phyloP scores from a whole-genome alignment of 2,888 invertebrate species.

The Leucania comma region DNA sequence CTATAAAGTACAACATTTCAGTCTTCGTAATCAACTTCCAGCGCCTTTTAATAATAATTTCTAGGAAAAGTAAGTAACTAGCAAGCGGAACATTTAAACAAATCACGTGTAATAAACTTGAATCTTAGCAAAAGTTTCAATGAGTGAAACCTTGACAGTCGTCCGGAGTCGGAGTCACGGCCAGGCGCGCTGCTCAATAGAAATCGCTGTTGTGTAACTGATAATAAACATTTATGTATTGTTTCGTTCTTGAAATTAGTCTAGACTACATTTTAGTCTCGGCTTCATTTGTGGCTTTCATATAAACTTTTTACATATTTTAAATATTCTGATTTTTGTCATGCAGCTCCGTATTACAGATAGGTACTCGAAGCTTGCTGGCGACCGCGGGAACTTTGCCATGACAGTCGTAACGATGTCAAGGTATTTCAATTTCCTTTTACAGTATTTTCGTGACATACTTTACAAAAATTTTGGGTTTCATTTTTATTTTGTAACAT shows the following conservation, averaged over 20 bases:
- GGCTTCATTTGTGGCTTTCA: slow-evolving; percentile 19
- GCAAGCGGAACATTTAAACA: slow-evolving; percentile 46
- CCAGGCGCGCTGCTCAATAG: slow-evolving; percentile 56
- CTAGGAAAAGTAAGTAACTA: slow-evolving; percentile 36
- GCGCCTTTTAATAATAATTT: slow-evolving; percentile 7
- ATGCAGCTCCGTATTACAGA: not conserved
- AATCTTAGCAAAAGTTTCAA: slow-evolving; percentile 64
- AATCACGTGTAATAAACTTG: slow-evolving; percentile 60
- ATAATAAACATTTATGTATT: slow-evolving; percentile 60
- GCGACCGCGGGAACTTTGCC: slow-evolving; percentile 8
- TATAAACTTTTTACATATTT: slow-evolving; percentile 21
- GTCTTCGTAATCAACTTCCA: slow-evolving; percentile 16
- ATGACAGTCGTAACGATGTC: slow-evolving; percentile 36
- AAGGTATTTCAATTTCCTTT: slow-evolving; percentile 47
- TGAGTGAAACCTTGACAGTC: slow-evolving; percentile 64
- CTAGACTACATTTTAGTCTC: slow-evolving; percentile 39
- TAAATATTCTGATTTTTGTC: slow-evolving; percentile 10
- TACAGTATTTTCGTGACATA: slow-evolving; percentile 39
- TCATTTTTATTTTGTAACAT: not conserved
- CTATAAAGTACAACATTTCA: slow-evolving; percentile 18
- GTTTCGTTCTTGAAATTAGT: slow-evolving; percentile 53
- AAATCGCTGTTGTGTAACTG: slow-evolving; percentile 63
- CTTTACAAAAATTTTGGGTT: not conserved
- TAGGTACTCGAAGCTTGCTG: not conserved
- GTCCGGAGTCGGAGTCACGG: slow-evolving; percentile 61